Base-by-base conservation (phyloP, 2,113 vertebrate genomes). In the Sinocyclocheilus maitianheensis region DNA sequence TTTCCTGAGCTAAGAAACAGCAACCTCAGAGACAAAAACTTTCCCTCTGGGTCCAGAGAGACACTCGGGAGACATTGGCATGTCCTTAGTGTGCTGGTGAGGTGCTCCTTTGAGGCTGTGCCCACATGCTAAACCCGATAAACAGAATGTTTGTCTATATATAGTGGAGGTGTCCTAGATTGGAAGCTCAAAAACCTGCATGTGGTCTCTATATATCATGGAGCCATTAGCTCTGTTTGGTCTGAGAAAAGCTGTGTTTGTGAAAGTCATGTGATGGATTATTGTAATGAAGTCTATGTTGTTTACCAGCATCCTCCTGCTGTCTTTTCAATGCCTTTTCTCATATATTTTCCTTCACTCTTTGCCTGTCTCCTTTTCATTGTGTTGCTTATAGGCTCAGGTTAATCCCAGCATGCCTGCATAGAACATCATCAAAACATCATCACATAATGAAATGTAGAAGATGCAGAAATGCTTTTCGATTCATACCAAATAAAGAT, bases 71-170 rank as follows among this genome's bases (percentile, higher is more conserved):
- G 79, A 79, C 58, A 63, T 26, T 53, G n/a, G 8, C 37, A 78
- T 48, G 30, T 85, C 53, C 65, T 82, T 22, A 24, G 81, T 77
- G 62, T 80, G 58, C 55, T 48, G 30, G 30, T 26, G 48, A 83
- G 40, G 24, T 63, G 3, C 63, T 78, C 74, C 43, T 67, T 78
- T 62, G 60, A 81, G 84, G 48, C 69, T 69, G 46, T 48, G 60
- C 18, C 65, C 65, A 76, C 46, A 24, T 77, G 18, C 43, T 84
- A 55, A 71, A 55, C 80, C 43, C 72, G 18, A 83, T 74, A 84
- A 86, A 89, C 48, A 46, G 40, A 69, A 55, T 85, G 26, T 82
- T 77, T 77, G 51, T 65, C 26, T 76, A 65, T 67, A 88, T 87
- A 79, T 84, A 85, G 55, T 26, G 12, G 62, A 84, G 24, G 18